A percentile compares a stretch with the other conserved stretches of the same genome.
phyloP scores from a whole-genome alignment of 1,140 invertebrate species.

The Thaumetopoea pityocampa region DNA sequence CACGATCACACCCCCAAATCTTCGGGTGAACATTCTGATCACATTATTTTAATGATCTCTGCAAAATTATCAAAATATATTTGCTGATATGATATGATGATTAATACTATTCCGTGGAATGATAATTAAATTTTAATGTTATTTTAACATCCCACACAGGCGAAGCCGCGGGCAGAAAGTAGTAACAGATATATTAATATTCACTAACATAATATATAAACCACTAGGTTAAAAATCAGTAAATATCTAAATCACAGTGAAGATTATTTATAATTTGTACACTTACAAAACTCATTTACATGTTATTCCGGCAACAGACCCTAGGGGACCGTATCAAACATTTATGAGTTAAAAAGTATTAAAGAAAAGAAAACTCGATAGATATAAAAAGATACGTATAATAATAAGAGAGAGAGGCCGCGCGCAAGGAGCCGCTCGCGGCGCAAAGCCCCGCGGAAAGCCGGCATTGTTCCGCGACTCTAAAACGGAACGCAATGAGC shows the following conservation, averaged over 20 bases:
- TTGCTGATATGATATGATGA: too few relatives aligned
- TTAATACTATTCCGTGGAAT: too few relatives aligned
- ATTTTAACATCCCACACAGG: too few relatives aligned
- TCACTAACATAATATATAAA: conserved; percentile 11
- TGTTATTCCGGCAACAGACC: conserved; percentile 68
- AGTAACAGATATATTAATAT: conserved; percentile 14
- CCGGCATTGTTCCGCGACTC: conserved; percentile 71
- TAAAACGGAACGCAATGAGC: conserved; percentile 71
- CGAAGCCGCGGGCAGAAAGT: too few relatives aligned
- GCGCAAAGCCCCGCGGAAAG: conserved; percentile 63
- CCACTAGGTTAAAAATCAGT: conserved; percentile 18
- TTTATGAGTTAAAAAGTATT: conserved; percentile 73
- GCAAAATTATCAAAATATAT: too few relatives aligned
- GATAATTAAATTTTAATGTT: too few relatives aligned
- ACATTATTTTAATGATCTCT: too few relatives aligned
- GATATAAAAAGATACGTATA: conserved; percentile 66
- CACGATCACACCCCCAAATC: too few relatives aligned
- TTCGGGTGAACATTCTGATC: too few relatives aligned
- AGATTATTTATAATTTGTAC: conserved; percentile 47
- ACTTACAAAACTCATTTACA: conserved; percentile 63
- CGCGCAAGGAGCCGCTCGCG: conserved; percentile 68
- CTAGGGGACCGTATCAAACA: conserved; percentile 67
- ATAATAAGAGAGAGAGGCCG: conserved; percentile 67
- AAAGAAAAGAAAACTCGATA: conserved; percentile 71
- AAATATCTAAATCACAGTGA: conserved; percentile 24